These are phyloP conservation scores for Manacus vitellinus DNA, from an alignment of 2,113 vertebrate genomes.

Conservation along the genomic window DNA sequence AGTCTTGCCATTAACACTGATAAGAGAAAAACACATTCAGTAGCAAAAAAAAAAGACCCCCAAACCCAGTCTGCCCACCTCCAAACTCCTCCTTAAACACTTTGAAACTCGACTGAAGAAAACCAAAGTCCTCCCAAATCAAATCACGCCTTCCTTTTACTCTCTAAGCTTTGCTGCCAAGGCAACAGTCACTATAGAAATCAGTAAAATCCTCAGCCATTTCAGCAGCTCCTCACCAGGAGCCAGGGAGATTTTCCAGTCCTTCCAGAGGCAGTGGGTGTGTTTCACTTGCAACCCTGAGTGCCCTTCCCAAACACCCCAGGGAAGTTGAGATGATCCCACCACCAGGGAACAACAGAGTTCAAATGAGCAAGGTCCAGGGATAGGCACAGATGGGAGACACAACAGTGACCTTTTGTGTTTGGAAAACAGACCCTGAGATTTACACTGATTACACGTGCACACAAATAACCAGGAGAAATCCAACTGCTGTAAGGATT, in stretches of 20 bases:
- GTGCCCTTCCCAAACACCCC: neutral
- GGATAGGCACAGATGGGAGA: neutral
- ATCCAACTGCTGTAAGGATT: neutral
- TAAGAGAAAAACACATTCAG: neutral
- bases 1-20: neutral
- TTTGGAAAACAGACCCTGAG: neutral
- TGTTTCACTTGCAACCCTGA: neutral
- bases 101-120: rapidly evolving
- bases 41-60: neutral
- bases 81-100: neutral
- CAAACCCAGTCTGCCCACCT: neutral
- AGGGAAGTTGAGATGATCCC: neutral
- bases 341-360: rapidly evolving
- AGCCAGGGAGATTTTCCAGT: neutral
- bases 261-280: neutral
- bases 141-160: neutral
- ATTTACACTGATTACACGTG: neutral
- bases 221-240: neutral
- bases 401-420: rapidly evolving
- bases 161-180: constrained; percentile 9
- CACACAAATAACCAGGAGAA: neutral
- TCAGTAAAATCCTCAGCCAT: neutral
- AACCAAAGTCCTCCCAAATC: neutral
- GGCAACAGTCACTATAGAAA: constrained; percentile 55
- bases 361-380: rapidly evolving